Base-by-base conservation (phyloP, 2,113 vertebrate genomes). In the Pangasianodon hypophthalmus region DNA sequence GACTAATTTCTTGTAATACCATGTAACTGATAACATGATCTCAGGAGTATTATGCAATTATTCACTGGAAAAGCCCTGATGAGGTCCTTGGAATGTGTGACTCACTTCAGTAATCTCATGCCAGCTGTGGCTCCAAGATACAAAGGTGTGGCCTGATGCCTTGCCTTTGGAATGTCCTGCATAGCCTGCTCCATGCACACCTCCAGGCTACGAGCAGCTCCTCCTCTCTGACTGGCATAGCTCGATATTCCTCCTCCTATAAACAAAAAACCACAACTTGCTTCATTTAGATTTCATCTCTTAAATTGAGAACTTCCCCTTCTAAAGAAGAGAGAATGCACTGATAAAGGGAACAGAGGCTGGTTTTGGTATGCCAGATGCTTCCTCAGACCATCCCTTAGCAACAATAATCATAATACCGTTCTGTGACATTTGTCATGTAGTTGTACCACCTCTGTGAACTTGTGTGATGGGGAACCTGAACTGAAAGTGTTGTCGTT, bases 51-150 rank as follows among this genome's bases (percentile, higher is more conserved):
- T 21, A 60, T 44, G 8, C 4, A 58, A 0, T 54, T 0, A 24
- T 60, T 84, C 2, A 6, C 10, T 6, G 19, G 54, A 60, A 60
- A 58, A 41, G 50, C 14, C 32, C 81, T 83, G 32, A 87, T 46
- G 60, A 32, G 2, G 11, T 2, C 1, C 46, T 41, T 29, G 6
- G 11, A 58, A 60, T 85, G 19, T 48, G 0, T 0, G 37, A 90
- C 95, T 95, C 93, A 98, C 97, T 95, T 95, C 87, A 98, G 92
- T 0, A 98, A 94, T 85, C 97, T 96, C 97, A 98, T 98, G 85
- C 97, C 97, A 4, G 97, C 97, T 0, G 97, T 98, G 1, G 97
- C 97, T 87, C 97, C 97, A 0, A 98, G 95, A 67, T 96, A 97
- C 26, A 92, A 85, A 0, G 96, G 95, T 0, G 94, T 93, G 71